These are phyloP conservation scores for Zosterops japonicus DNA, from an alignment of 2,113 vertebrate species.

Conservation along the genomic window DNA sequence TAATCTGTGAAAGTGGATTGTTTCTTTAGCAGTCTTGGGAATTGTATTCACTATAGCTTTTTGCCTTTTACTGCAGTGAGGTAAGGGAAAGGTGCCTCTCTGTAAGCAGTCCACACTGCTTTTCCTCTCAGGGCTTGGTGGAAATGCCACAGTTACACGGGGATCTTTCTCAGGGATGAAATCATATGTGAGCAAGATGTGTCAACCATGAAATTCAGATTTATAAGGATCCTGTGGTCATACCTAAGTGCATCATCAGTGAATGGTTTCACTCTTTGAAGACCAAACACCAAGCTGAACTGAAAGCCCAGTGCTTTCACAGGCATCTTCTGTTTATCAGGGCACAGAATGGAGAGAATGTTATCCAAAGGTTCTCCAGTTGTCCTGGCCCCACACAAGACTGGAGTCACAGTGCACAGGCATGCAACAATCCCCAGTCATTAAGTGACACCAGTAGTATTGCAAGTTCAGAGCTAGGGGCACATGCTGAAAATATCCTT, in stretches of 20 bases:
- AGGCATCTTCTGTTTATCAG: neutral
- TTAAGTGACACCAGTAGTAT: neutral
- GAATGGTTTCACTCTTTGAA: neutral
- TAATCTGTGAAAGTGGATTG: neutral
- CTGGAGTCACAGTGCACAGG: neutral
- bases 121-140: neutral
- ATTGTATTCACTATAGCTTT: neutral
- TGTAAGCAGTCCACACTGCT: neutral
- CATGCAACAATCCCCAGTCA: neutral
- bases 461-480: neutral
- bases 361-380: neutral
- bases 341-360: neutral
- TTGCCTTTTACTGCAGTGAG: neutral
- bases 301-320: neutral
- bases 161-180: neutral
- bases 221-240: neutral
- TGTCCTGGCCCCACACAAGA: too few species aligned
- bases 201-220: neutral
- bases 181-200: accelerated
- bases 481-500: neutral
- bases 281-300: neutral
- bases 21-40: neutral
- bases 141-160: neutral
- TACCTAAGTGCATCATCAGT: neutral
- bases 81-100: neutral